Evolutionary conservation across 2,113 vertebrate genomes (phyloP), one percentile per base, ranked within the genome.

Genomic region (Tautogolabrus adspersus): DNA sequence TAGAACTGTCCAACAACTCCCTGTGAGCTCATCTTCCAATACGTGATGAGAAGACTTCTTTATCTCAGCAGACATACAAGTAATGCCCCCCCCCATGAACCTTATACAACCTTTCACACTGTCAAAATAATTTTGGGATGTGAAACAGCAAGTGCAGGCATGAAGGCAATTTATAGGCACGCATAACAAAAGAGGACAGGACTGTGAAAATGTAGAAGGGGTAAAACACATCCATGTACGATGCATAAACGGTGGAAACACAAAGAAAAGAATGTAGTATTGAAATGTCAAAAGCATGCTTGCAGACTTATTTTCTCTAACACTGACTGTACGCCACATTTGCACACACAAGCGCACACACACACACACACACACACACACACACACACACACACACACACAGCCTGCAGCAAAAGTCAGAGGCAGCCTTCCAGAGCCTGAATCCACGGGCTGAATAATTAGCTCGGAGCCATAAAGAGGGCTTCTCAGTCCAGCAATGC

Each of bases 381-480:
- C 49, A 68, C 49, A 62, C 83, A 74, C 49, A 63, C 55, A 30
- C 77, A 75, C 26, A 74, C 56, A 78, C 63, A 64, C 66, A 64
- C 66, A 79, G 56, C 72, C 57, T 63, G 64, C 46, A 81, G 49
- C 78, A n/a, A 60, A 44, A 88, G 58, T 69, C 67, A 72, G 56
- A 84, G 77, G 77, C 85, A 89, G 40, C 76, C 51, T 88, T 92
- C 84, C 80, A 89, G 62, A 79, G 75, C 74, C 61, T 81, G 72
- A 61, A 84, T 88, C 68, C 74, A 79, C 34, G 26, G 81, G 76
- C 74, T 86, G 85, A 82, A 89, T 92, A 90, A 91, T 90, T 85
- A 92, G 79, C 88, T 74, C 19, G 34, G 44, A 89, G 88, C 77
- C 51, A 85, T 84, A 76, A 88, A 87, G 55, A 81, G 68, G 56